Percentiles rank a stretch among this genome's conserved stretches.
Conservation (phyloP, 2,888 invertebrate species). For the Caenorhabditis uteleia region DNA sequence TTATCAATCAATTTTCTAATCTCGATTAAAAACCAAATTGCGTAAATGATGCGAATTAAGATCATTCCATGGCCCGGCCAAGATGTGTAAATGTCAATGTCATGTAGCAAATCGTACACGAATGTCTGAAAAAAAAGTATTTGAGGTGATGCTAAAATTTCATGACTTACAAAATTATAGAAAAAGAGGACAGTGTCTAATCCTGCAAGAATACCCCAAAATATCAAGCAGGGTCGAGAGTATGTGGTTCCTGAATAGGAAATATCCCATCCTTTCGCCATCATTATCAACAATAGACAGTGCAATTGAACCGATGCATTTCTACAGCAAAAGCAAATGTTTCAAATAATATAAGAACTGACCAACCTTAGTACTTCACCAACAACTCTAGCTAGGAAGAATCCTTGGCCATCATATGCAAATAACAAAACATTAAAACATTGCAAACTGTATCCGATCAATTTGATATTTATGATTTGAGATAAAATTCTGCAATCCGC, state of each 20-base stretch:
- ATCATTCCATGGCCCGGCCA: constrained; percentile 96
- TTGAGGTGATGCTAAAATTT: not conserved
- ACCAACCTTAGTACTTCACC: constrained; percentile 79
- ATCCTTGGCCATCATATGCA: constrained; percentile 87
- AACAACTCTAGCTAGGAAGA: constrained; percentile 81
- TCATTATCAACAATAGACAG: constrained; percentile 86
- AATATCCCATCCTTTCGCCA: constrained; percentile 97
- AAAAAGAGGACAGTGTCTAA: constrained; percentile 90
- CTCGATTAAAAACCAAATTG: constrained; percentile 85
- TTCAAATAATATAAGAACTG: constrained; percentile 77
- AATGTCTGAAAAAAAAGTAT: constrained; percentile 80
- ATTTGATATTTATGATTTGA: constrained; percentile 47
- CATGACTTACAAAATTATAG: constrained; percentile 86
- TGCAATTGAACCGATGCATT: constrained; percentile 77
- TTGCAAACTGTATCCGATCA: constrained; percentile 81
- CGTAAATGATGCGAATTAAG: constrained; percentile 83
- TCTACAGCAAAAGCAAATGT: constrained; percentile 8
- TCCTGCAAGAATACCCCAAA: constrained; percentile 89
- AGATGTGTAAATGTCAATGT: constrained; percentile 94
- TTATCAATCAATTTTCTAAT: constrained; percentile 80
- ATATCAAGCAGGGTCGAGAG: constrained; percentile 77
- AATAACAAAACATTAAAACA: constrained; percentile 87
- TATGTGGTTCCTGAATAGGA: constrained; percentile 23
- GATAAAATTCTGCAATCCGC: constrained; percentile 29
- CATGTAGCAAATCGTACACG: constrained; percentile 87